phyloP scores from a whole-genome alignment of 1,140 invertebrate species.

The Macrocentrus cingulum region DNA sequence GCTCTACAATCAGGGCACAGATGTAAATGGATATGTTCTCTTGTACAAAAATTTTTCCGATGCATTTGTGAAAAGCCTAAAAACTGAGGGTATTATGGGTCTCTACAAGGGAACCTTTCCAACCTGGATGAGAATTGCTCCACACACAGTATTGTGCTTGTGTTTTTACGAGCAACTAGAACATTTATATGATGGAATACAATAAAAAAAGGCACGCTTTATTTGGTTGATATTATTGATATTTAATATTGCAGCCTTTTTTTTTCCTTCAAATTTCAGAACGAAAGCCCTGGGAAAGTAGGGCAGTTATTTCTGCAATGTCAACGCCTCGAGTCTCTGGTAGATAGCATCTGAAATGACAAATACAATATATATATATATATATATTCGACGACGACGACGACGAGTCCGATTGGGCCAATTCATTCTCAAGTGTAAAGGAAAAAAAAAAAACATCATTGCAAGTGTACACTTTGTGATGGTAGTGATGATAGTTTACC shows the following conservation, averaged over 20 bases:
- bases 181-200: slow-evolving; percentile 40
- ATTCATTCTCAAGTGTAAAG: slow-evolving; percentile 56
- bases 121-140: slow-evolving; percentile 78
- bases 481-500: slow-evolving; percentile 55
- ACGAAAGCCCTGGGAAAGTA: slow-evolving; percentile 44
- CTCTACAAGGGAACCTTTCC: slow-evolving; percentile 85
- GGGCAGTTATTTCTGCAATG: slow-evolving; percentile 62
- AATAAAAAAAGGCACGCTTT: neutral
- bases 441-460: too few species aligned
- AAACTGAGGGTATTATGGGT: slow-evolving; percentile 73
- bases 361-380: slow-evolving; percentile 33
- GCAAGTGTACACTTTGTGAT: neutral
- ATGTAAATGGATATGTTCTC: slow-evolving; percentile 65
- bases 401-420: too few species aligned
- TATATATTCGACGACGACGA: slow-evolving; percentile 34
- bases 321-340: slow-evolving; percentile 72
- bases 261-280: too few species aligned
- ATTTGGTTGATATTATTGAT: too few species aligned
- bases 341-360: slow-evolving; percentile 65
- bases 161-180: slow-evolving; percentile 82
- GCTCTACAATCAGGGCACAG: slow-evolving; percentile 82
- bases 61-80: slow-evolving; percentile 73
- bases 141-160: slow-evolving; percentile 79
- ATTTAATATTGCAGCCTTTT: too few species aligned
- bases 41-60: slow-evolving; percentile 73